Conservation (phyloP, 2,888 invertebrate genomes). For the Cheilosia urbana region DNA sequence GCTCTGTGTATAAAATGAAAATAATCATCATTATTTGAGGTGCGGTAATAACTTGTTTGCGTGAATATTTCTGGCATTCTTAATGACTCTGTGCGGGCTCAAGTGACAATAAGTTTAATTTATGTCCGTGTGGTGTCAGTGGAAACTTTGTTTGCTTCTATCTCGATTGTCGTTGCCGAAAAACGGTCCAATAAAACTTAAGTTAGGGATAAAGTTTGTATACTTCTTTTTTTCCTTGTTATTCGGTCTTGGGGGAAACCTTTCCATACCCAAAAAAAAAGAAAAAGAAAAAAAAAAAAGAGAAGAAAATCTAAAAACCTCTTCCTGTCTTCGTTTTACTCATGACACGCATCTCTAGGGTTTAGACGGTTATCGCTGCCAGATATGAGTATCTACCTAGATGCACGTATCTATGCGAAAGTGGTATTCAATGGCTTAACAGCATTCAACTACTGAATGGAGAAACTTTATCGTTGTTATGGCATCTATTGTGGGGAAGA, state of each 20-base stretch:
- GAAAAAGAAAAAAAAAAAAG: too few relatives aligned
- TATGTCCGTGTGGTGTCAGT: slow-evolving; percentile 45
- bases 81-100: slow-evolving; percentile 53
- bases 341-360: slow-evolving; percentile 32
- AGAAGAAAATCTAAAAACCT: too few relatives aligned
- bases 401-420: slow-evolving; percentile 56
- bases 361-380: slow-evolving; percentile 50
- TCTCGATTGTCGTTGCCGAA: slow-evolving; percentile 12
- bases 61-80: slow-evolving; percentile 24
- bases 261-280: slow-evolving; percentile 21
- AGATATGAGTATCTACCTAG: slow-evolving; percentile 63
- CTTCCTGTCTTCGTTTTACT: slow-evolving; percentile 11
- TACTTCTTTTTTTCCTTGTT: slow-evolving; percentile 37
- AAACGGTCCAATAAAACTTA: slow-evolving; percentile 61
- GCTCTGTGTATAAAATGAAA: slow-evolving; percentile 48
- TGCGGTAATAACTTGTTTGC: neutral
- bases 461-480: slow-evolving; percentile 68
- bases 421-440: slow-evolving; percentile 71
- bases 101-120: slow-evolving; percentile 63
- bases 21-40: slow-evolving; percentile 18
- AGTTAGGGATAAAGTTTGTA: slow-evolving; percentile 67
- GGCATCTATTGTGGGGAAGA: slow-evolving; percentile 39
- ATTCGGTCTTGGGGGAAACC: slow-evolving; percentile 2
- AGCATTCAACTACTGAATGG: slow-evolving; percentile 62
- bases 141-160: slow-evolving; percentile 11